Base-by-base conservation (phyloP, 1,140 invertebrate species). In the Aphelenchoides besseyi region DNA sequence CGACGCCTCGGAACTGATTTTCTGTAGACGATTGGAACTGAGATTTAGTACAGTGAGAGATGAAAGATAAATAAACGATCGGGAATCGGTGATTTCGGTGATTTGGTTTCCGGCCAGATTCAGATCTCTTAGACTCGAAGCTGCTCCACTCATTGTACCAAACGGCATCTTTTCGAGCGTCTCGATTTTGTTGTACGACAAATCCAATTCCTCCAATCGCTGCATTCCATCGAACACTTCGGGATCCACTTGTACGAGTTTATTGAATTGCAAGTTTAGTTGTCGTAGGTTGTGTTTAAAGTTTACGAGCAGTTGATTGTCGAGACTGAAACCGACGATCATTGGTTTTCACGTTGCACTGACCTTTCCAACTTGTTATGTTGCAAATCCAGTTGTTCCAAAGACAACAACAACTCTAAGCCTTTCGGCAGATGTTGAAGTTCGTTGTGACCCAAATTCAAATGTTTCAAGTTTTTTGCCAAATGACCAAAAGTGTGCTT, bases 101-200 rank as follows among this genome's bases (percentile, higher is more conserved):
- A 77, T 74, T 18, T 57, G 26, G 67, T 77, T 77, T 9, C 77
- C 77, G 23, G 77, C 75, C 55, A 77, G 41, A 30, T 78, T 79
- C 16, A 77, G 41, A 35, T 69, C 33, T 23, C 41, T n/a, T 3
- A 77, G 59, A 54, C 62, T 74, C 9, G 33, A 41, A 12, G 41
- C 35, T 9, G 55, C 67, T 29, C 76, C 75, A 29, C 72, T 37
- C 18, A 36, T 55, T n/a, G 67, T 41, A 8, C 75, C 75, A 36
- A 77, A 77, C 0, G 75, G 71, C 77, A 77, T 78, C 33, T 79
- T 77, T 28, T 62, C 75, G 26, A 77, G 41, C 1, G 53, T 54
- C 37, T 12, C 28, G 33, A 77, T 77, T 54, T 33, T 33, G 57
- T 77, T 77, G 18, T 73, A 35, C 12, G 75, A 77, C 18, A 77